A percentile compares a stretch with the other conserved stretches of the same genome.
phyloP scores from a whole-genome alignment of 1,140 invertebrate species.

The Chlorops oryzae region DNA sequence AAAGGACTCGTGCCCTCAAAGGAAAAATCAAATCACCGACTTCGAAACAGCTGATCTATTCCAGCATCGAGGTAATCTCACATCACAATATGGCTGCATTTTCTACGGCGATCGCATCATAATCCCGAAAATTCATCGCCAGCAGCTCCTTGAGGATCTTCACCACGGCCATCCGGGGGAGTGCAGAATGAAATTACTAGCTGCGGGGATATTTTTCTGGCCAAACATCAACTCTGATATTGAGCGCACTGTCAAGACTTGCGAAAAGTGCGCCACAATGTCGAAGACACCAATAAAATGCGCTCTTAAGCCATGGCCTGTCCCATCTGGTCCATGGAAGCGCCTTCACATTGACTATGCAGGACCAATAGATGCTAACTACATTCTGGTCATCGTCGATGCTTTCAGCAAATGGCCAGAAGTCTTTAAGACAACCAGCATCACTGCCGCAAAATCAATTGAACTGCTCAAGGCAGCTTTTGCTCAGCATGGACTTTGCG shows the following conservation, averaged over 20 bases:
- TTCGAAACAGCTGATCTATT: not conserved
- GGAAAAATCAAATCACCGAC: not conserved
- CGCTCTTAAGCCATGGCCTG: conserved; percentile 1
- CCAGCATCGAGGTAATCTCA: not conserved
- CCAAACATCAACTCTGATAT: too few relatives aligned
- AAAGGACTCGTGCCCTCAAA: not conserved
- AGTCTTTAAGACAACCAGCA: conserved; percentile 3
- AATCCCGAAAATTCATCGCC: conserved; percentile 40
- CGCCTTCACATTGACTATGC: conserved; percentile 12
- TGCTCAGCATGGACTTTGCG: conserved; percentile 19
- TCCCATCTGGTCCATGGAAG: not conserved
- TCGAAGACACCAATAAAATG: not conserved
- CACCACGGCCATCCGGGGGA: conserved; percentile 33
- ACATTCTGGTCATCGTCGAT: conserved; percentile 10
- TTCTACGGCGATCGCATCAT: conserved; percentile 12
- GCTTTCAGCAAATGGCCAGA: conserved; percentile 14
- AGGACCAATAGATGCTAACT: conserved; percentile 7
- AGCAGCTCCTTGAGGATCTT: conserved; percentile 42
- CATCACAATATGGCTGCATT: not conserved
- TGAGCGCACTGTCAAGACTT: too few relatives aligned
- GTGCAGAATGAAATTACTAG: not conserved
- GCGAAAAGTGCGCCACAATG: too few relatives aligned
- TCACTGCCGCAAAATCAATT: conserved; percentile 3
- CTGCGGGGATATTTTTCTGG: not conserved
- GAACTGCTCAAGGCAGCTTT: conserved; percentile 10